These are phyloP conservation scores for Plagodis pulveraria DNA, from an alignment of 2,888 invertebrate species.

Conservation along the genomic window DNA sequence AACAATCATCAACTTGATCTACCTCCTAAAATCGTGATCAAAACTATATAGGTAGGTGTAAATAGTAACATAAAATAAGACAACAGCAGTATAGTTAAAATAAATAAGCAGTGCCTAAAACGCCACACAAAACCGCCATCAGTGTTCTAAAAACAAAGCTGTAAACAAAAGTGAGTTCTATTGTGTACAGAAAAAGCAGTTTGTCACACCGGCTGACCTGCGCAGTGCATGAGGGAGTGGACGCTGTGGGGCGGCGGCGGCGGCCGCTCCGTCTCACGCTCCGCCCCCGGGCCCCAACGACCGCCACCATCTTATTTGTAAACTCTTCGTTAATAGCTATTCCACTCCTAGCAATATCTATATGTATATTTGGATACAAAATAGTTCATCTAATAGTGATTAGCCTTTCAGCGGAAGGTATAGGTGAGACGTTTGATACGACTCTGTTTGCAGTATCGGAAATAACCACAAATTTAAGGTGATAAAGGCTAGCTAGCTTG, in stretches of 20 bases:
- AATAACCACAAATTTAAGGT: no score
- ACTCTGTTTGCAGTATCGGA: no score
- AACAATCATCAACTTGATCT: no score
- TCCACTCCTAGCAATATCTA: no score
- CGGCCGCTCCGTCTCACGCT: constrained; percentile 87
- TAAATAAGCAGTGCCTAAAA: constrained; percentile 16
- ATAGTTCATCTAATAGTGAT: no score
- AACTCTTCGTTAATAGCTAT: constrained; percentile 4
- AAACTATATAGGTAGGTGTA: neutral
- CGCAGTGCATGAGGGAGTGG: constrained; percentile 92
- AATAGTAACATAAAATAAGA: neutral
- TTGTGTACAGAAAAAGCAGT: constrained; percentile 14
- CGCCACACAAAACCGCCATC: constrained; percentile 6
- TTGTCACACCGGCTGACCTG: constrained; percentile 80
- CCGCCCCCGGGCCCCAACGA: constrained; percentile 58
- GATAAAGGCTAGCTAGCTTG: no score
- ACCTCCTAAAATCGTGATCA: neutral
- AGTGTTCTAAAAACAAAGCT: constrained; percentile 29
- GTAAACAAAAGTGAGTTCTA: constrained; percentile 37
- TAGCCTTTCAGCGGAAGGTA: no score
- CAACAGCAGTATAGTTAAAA: neutral
- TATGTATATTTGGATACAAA: no score
- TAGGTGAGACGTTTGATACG: no score
- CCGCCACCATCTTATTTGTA: constrained; percentile 73
- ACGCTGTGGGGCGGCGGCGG: constrained; percentile 88